These are phyloP conservation scores for Pristionchus pacificus DNA, from an alignment of 1,140 invertebrate species.

Conservation along the genomic window DNA sequence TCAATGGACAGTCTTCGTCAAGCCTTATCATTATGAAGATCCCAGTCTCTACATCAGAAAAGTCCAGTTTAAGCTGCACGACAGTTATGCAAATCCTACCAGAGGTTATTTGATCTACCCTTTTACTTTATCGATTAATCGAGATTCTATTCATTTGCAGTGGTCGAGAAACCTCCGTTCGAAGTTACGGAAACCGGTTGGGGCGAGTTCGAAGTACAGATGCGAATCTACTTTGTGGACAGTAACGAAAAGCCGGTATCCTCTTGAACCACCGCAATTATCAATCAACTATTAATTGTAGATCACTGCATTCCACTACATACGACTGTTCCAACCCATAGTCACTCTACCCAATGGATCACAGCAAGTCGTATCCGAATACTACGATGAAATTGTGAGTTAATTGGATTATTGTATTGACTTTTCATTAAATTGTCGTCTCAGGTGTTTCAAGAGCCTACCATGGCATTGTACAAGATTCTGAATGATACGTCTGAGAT, in stretches of 20 bases:
- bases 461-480: constrained; percentile 82
- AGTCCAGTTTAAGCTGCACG: constrained; percentile 87
- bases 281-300: no score
- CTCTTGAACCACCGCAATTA: no score
- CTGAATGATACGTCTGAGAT: constrained; percentile 62
- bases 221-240: constrained; percentile 96
- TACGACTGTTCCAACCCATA: constrained; percentile 79
- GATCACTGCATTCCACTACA: constrained; percentile 89
- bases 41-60: constrained; percentile 54
- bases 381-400: constrained; percentile 85
- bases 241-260: constrained; percentile 88
- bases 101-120: constrained; percentile 63
- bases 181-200: constrained; percentile 97
- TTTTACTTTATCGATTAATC: no score
- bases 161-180: constrained; percentile 88
- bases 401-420: constrained; percentile 14
- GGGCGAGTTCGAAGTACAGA: constrained; percentile 98
- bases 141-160: constrained; percentile 41
- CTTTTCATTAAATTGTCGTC: constrained; percentile 17
- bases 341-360: constrained; percentile 65
- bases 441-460: constrained; percentile 83
- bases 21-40: constrained; percentile 74
- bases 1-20: constrained; percentile 96
- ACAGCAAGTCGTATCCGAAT: constrained; percentile 82
- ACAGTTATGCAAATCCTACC: constrained; percentile 91